A percentile compares a stretch with the other conserved stretches of the same genome.
phyloP scores from a whole-genome alignment of 2,113 vertebrate species.

The Origma solitaria region DNA sequence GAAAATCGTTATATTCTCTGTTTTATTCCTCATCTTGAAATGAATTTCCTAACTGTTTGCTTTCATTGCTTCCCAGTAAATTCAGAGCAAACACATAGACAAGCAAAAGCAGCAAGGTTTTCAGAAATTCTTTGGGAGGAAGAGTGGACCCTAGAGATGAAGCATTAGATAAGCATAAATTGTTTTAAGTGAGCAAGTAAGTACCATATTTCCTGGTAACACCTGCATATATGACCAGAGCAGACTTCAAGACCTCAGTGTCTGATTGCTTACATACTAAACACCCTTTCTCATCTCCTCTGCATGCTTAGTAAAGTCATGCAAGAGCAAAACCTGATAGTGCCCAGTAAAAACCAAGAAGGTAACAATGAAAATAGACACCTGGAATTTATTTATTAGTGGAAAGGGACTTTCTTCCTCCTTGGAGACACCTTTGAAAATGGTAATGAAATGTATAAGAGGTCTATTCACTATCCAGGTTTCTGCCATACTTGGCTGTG shows the following conservation, averaged over 20 bases:
- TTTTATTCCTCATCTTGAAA: background rate
- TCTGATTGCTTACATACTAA: background rate
- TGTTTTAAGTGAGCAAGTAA: background rate
- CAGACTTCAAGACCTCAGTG: background rate
- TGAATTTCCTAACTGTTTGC: background rate
- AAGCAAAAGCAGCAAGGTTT: background rate
- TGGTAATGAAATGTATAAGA: background rate
- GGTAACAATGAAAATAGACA: background rate
- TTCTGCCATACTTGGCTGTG: background rate
- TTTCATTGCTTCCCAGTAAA: background rate
- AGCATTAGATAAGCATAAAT: background rate
- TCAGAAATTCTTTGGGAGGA: background rate
- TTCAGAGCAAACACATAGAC: background rate
- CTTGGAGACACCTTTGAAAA: background rate
- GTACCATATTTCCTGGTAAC: background rate
- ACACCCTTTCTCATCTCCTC: background rate
- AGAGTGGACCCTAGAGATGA: background rate
- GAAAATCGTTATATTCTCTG: background rate
- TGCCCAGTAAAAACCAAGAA: background rate
- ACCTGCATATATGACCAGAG: background rate
- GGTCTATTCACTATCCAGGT: background rate
- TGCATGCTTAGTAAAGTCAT: background rate
- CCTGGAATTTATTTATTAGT: background rate
- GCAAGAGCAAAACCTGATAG: background rate
- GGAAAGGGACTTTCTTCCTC: background rate